These are phyloP conservation scores for Selenia dentaria DNA, from an alignment of 2,888 invertebrate species.

Conservation along the genomic window DNA sequence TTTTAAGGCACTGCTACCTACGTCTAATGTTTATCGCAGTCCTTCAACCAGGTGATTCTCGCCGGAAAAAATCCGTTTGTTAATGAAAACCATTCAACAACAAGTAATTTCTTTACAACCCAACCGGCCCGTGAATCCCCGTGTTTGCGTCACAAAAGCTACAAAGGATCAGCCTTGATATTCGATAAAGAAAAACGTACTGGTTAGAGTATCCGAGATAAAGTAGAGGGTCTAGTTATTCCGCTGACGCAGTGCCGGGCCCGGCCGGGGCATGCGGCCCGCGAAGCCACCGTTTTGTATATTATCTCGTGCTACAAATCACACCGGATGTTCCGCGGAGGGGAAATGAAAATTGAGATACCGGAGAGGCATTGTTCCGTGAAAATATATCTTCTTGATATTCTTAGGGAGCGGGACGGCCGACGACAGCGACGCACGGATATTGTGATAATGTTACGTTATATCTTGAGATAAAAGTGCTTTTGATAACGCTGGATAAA, in stretches of 20 bases:
- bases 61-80: constrained; percentile 16
- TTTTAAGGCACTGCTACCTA: constrained; percentile 37
- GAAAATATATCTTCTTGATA: constrained; percentile 82
- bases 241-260: constrained; percentile 63
- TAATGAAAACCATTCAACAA: constrained; percentile 18
- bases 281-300: constrained; percentile 80
- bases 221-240: constrained; percentile 66
- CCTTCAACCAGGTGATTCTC: constrained; percentile 25
- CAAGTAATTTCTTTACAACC: constrained; percentile 27
- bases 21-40: constrained; percentile 28
- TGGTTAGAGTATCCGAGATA: constrained; percentile 62
- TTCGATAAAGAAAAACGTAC: constrained; percentile 59
- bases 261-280: constrained; percentile 45
- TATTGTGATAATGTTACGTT: constrained; percentile 79
- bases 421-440: constrained; percentile 64
- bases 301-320: constrained; percentile 82
- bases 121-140: constrained; percentile 19
- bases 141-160: constrained; percentile 31
- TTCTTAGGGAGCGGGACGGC: constrained; percentile 73
- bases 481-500: constrained; percentile 69
- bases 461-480: constrained; percentile 70
- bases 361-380: constrained; percentile 81
- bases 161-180: constrained; percentile 47
- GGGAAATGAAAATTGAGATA: constrained; percentile 84
- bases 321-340: constrained; percentile 78